Percentiles rank a stretch among this genome's conserved stretches.
These are phyloP conservation scores for Bombus picipes DNA, from an alignment of 1,140 invertebrate genomes.

Conservation along the genomic window DNA sequence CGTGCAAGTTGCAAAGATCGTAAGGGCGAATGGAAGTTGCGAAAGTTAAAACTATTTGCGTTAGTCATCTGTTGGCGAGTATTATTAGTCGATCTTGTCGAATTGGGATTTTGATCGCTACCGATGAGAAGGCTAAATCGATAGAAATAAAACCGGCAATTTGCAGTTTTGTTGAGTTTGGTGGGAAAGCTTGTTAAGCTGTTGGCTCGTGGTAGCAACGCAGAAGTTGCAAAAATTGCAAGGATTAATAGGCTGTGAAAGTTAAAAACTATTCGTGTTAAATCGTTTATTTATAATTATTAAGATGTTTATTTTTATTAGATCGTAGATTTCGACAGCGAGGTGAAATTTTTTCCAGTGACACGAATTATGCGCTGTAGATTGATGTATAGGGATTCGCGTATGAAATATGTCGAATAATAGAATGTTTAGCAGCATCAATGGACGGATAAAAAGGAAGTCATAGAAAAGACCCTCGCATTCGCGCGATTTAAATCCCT, in stretches of 20 bases:
- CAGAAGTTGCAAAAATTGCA: fast-evolving
- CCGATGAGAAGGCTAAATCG: too few relatives aligned
- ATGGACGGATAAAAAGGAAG: neutral
- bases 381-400: neutral
- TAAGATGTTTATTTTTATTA: too few relatives aligned
- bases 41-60: fast-evolving
- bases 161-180: too few relatives aligned
- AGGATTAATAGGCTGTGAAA: neutral
- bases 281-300: too few relatives aligned
- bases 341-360: neutral
- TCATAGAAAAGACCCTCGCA: constrained; percentile 8
- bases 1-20: too few relatives aligned
- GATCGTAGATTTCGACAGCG: neutral
- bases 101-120: neutral
- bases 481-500: neutral
- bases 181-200: too few relatives aligned
- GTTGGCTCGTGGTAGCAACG: too few relatives aligned
- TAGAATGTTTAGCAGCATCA: neutral
- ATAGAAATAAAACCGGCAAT: too few relatives aligned
- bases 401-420: neutral
- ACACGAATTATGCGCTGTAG: neutral
- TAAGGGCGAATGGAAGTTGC: neutral
- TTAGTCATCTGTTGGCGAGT: neutral
- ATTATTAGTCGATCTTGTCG: too few relatives aligned
- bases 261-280: neutral